Evolutionary conservation across 2,797 vertebrate species (phyloP), one percentile per base, ranked within the genome.

Genomic region (Halcyon smyrnensis): DNA sequence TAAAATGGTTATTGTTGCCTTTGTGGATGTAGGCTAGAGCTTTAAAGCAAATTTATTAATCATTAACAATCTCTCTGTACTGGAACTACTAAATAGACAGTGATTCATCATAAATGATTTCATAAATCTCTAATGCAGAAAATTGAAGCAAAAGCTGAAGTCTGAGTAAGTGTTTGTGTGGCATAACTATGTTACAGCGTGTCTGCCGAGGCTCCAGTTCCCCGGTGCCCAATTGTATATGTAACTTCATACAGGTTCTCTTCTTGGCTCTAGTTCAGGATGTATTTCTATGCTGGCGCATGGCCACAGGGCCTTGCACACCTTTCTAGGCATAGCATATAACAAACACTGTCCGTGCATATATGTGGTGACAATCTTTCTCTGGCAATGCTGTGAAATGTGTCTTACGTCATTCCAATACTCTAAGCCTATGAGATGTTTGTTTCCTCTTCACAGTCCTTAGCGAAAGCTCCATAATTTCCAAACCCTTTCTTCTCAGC

Each of bases 41-140:
- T 88, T 76, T 30, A 68, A 89, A 80, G 37, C 15, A 75, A 84
- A 80, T 53, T 10, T 63, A 73, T 84, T 90, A 76, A 83, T 82
- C 13, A 5, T 78, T 81, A 88, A 51, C 5, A 9, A 20, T 68
- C 8, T 78, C 24, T 64, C n/a, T 23, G 11, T 57, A 64, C 13
- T 70, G 30, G n/a, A 70, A 16, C 32, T 41, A 41, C 73, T 81
- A 78, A 84, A 65, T 27, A 88, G 62, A 24, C 24, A 67, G 50
- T 45, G 36, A 79, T 84, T 94, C 24, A 45, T 59, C 25, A 34
- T 41, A 59, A 75, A 80, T 74, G 17, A 68, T 65, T 75, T 64
- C 5, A 56, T 67, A 73, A 81, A 67, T 59, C 20, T 82, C 43
- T 12, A 53, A 2, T 39, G 25, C 25, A 34, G 64, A 50, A 71